These are phyloP conservation scores for Agonopterix arenella DNA, from an alignment of 2,888 invertebrate genomes.

Conservation along the genomic window DNA sequence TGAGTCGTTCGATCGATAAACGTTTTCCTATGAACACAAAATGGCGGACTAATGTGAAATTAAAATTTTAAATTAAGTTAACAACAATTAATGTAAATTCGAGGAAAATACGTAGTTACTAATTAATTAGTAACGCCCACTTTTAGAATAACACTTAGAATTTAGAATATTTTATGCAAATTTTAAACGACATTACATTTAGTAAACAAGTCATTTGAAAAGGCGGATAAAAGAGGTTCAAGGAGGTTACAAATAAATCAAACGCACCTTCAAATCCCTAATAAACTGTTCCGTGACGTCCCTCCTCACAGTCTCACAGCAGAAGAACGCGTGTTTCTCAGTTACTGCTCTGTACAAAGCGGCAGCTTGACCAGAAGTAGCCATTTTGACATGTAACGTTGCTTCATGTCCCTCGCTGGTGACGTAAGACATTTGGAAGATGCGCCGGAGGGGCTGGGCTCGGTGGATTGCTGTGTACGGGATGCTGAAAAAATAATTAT, in stretches of 20 bases:
- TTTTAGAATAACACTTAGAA: no score
- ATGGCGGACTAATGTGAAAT: no score
- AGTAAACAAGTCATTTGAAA: no score
- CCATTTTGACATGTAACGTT: constrained; percentile 86
- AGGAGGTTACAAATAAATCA: not conserved
- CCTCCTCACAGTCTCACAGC: constrained; percentile 92
- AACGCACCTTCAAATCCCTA: constrained; percentile 85
- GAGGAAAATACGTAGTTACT: no score
- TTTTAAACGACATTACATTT: no score
- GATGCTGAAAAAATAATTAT: constrained; percentile 73
- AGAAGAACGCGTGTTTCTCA: constrained; percentile 94
- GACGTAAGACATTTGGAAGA: constrained; percentile 86
- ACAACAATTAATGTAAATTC: no score
- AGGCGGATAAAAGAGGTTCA: no score
- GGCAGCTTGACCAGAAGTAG: constrained; percentile 87
- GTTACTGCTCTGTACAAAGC: constrained; percentile 91
- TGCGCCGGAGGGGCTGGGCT: constrained; percentile 84
- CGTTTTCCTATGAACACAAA: no score
- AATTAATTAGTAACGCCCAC: no score
- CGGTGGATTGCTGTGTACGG: constrained; percentile 89
- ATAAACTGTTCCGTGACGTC: constrained; percentile 94
- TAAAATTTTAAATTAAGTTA: no score
- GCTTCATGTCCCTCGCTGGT: constrained; percentile 82
- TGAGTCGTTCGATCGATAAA: no score
- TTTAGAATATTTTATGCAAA: no score